phyloP scores from a whole-genome alignment of 2,797 vertebrate genomes.

The Danio kyathit region DNA sequence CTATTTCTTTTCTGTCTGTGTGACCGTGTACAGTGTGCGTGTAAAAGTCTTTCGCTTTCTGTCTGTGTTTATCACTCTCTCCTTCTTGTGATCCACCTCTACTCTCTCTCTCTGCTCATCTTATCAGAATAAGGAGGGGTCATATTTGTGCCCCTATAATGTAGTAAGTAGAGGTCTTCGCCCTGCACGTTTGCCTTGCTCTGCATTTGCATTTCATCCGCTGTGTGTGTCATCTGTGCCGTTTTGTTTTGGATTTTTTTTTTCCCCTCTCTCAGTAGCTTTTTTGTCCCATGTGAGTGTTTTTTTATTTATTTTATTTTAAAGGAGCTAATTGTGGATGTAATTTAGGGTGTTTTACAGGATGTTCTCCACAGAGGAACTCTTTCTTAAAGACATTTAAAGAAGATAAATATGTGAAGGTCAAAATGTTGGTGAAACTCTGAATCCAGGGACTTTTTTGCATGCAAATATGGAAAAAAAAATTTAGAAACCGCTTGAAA shows the following conservation, averaged over 20 bases:
- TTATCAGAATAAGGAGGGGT: conserved; percentile 95
- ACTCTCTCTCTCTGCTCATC: conserved; percentile 65
- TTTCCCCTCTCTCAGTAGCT: not conserved
- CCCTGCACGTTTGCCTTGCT: conserved; percentile 61
- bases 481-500: no score
- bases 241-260: not conserved
- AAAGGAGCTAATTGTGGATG: not conserved
- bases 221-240: conserved; percentile 12
- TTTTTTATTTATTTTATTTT: not conserved
- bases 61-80: conserved; percentile 54
- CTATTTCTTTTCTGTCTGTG: not conserved
- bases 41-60: conserved; percentile 26
- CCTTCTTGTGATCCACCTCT: conserved; percentile 45
- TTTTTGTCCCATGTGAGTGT: not conserved
- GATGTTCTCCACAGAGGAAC: not conserved
- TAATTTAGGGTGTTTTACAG: not conserved
- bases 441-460: not conserved
- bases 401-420: not conserved
- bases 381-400: not conserved
- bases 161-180: conserved; percentile 89
- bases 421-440: not conserved
- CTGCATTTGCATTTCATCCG: conserved; percentile 27
- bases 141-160: conserved; percentile 94
- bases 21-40: conserved; percentile 25
- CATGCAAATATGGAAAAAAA: conserved; percentile 5